These are phyloP conservation scores for Sarcophaga carnaria DNA, from an alignment of 2,888 invertebrate genomes.

Conservation along the genomic window DNA sequence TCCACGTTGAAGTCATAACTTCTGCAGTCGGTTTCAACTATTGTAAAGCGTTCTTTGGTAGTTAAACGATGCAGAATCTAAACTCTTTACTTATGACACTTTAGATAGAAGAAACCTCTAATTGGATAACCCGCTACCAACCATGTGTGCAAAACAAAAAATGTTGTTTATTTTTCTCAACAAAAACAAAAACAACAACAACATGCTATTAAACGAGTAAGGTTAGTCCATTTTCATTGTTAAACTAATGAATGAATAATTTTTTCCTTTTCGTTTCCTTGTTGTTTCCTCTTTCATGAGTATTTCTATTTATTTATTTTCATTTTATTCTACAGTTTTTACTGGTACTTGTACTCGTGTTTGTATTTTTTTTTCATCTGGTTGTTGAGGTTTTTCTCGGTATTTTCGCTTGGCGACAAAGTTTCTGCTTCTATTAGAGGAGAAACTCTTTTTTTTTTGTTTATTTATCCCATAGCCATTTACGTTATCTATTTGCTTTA, in stretches of 20 bases:
- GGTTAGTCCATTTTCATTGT: slow-evolving; percentile 40
- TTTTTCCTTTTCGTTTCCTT: neutral
- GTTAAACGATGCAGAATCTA: no score
- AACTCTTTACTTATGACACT: no score
- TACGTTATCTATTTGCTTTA: neutral
- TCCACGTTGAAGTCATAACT: no score
- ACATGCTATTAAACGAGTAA: slow-evolving; percentile 14
- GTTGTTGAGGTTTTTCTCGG: neutral
- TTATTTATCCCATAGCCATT: neutral
- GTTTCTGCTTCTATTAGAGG: slow-evolving; percentile 18
- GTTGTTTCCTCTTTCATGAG: neutral
- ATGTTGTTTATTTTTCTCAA: neutral
- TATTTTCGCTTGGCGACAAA: slow-evolving; percentile 49
- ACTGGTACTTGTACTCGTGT: neutral
- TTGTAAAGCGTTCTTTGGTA: no score
- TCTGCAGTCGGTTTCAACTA: no score
- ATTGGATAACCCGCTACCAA: neutral
- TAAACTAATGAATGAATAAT: slow-evolving; percentile 52
- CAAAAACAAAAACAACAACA: neutral
- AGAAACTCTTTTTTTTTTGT: neutral
- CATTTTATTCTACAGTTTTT: neutral
- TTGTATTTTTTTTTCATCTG: neutral
- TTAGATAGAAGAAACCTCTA: neutral
- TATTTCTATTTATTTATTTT: slow-evolving; percentile 8
- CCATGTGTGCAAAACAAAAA: no score